A percentile compares a stretch with the other conserved stretches of the same genome.
Evolutionary conservation across 2,113 vertebrate genomes (phyloP).

Genomic region (Sminthopsis crassicaudata): DNA sequence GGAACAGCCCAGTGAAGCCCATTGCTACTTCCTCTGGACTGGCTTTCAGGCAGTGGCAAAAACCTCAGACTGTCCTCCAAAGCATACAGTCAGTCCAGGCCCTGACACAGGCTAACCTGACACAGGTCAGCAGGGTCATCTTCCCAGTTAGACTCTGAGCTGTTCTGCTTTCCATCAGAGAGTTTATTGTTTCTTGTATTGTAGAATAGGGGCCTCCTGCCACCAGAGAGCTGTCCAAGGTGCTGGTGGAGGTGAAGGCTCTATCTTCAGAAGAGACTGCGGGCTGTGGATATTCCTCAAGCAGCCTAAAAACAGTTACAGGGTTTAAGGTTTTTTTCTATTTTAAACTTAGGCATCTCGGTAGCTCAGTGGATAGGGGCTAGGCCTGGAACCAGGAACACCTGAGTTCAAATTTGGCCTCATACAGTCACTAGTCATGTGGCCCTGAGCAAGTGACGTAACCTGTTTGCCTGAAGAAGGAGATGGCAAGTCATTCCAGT

Average conservation of each 20-base stretch:
- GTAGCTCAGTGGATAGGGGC: too few species aligned
- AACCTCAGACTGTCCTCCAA: neutral
- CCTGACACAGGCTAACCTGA: too few species aligned
- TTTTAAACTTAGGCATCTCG: neutral
- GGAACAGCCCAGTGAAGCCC: neutral
- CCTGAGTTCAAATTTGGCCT: neutral
- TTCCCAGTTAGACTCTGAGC: neutral
- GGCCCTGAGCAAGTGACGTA: neutral
- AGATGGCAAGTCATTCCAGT: neutral
- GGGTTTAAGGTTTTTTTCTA: neutral
- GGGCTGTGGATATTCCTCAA: neutral
- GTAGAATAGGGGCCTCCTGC: neutral
- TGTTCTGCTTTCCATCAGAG: neutral
- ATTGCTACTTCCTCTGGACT: neutral
- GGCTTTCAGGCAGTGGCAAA: neutral
- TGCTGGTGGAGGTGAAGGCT: neutral
- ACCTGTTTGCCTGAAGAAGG: neutral
- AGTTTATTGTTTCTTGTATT: neutral
- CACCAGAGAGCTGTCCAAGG: neutral
- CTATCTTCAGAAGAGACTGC: neutral
- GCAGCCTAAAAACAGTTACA: neutral
- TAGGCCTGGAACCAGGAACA: neutral
- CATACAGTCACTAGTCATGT: neutral
- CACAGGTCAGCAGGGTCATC: neutral
- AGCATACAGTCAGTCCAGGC: rapidly evolving